Conservation (phyloP, 2,797 vertebrate genomes). For the Australoheros facetus region DNA sequence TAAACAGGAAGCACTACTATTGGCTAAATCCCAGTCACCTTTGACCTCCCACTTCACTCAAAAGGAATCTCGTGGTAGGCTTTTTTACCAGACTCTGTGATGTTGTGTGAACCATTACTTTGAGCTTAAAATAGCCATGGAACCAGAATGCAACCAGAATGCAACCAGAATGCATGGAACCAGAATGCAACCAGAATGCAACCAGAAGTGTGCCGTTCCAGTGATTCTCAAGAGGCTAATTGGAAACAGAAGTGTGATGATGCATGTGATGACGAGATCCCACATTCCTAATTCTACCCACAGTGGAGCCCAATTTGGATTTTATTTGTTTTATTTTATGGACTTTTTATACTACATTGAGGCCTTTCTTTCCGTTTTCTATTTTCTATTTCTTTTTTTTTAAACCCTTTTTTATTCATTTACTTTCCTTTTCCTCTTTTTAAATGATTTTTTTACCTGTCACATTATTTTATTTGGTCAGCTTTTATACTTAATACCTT, state of each 20-base stretch:
- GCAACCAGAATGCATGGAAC: constrained; percentile 14
- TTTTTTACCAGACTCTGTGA: constrained; percentile 19
- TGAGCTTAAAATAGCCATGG: constrained; percentile 30
- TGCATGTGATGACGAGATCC: neutral
- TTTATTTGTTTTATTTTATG: neutral
- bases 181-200: no score
- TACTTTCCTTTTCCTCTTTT: no score
- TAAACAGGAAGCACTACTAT: constrained; percentile 60
- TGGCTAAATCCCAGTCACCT: constrained; percentile 44
- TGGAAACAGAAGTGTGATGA: constrained; percentile 46
- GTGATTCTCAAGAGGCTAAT: constrained; percentile 27
- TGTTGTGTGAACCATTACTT: constrained; percentile 43
- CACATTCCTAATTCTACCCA: neutral
- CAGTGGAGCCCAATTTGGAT: neutral
- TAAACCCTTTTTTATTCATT: neutral
- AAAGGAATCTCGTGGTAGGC: constrained; percentile 47
- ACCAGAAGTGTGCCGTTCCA: neutral
- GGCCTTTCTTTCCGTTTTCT: neutral
- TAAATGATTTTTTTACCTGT: no score
- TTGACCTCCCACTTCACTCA: constrained; percentile 45
- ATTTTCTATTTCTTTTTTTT: neutral
- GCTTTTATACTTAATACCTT: no score
- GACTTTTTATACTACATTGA: neutral
- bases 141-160: constrained; percentile 14
- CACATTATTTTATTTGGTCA: no score